These are phyloP conservation scores for Charina bottae DNA, from an alignment of 2,113 vertebrate genomes.

Conservation along the genomic window DNA sequence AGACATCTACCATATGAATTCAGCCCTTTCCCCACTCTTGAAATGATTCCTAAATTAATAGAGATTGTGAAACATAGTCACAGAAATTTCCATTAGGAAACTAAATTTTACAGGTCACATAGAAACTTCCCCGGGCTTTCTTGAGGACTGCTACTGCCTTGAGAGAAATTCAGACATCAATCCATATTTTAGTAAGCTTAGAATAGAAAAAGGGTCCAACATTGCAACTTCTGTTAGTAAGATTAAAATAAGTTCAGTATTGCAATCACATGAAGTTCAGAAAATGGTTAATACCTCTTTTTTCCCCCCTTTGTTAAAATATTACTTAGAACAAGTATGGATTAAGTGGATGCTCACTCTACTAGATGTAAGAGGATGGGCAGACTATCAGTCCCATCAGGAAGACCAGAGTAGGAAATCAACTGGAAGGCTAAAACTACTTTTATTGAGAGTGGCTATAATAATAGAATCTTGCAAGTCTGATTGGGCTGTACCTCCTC, in stretches of 20 bases:
- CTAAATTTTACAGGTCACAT: not conserved
- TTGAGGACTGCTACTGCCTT: not conserved
- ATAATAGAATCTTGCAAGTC: not conserved
- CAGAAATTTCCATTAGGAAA: not conserved
- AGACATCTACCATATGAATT: not conserved
- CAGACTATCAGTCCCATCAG: not conserved
- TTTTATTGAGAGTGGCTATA: not conserved
- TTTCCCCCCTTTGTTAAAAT: slow-evolving; percentile 8
- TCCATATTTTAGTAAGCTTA: not conserved
- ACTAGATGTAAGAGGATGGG: not conserved
- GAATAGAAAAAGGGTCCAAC: not conserved
- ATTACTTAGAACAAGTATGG: not conserved
- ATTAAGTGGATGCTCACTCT: not conserved
- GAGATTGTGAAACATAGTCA: not conserved
- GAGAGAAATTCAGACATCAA: not conserved
- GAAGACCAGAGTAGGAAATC: not conserved
- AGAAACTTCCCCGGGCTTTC: not conserved
- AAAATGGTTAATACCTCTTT: not conserved
- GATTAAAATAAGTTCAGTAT: not conserved
- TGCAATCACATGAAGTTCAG: not conserved
- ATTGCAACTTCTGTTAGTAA: not conserved
- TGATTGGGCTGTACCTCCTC: not conserved
- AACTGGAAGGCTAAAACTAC: not conserved
- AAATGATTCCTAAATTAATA: not conserved
- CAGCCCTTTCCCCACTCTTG: not conserved